A percentile compares a stretch with the other conserved stretches of the same genome.
phyloP scores from a whole-genome alignment of 2,113 vertebrate genomes.

The Nesogale talazaci region DNA sequence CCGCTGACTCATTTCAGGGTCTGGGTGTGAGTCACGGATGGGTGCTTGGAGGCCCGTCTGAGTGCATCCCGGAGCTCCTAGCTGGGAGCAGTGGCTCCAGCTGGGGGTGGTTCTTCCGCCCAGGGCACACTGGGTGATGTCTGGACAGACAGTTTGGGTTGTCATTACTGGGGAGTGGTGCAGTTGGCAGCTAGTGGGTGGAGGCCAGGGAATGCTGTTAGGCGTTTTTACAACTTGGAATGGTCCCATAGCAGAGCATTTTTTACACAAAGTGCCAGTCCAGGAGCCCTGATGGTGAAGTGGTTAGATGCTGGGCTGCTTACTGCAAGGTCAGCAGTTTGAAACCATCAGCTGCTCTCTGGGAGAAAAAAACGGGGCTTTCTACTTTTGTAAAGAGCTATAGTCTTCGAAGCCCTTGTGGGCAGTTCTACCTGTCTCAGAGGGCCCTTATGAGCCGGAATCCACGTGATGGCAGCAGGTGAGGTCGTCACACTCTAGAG shows the following conservation, averaged over 20 bases:
- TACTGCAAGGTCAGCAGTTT: no score
- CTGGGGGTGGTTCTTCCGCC: background rate
- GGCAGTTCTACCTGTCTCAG: no score
- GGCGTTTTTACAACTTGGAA: no score
- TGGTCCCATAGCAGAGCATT: rapidly evolving
- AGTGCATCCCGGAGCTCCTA: rapidly evolving
- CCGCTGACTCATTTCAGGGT: background rate
- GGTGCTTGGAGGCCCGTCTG: background rate
- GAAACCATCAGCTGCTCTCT: no score
- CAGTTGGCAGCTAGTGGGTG: background rate
- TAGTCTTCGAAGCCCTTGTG: no score
- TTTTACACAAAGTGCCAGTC: rapidly evolving
- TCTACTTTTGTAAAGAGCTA: no score
- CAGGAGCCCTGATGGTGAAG: no score
- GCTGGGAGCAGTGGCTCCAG: background rate
- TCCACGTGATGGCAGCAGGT: no score
- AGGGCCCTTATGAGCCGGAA: no score
- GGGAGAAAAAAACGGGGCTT: no score
- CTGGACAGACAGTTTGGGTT: background rate
- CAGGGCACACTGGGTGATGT: background rate
- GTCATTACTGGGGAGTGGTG: background rate
- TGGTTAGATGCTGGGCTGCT: no score
- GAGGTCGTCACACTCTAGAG: no score
- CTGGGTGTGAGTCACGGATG: background rate
- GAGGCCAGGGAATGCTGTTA: background rate